Evolutionary conservation across 23 tunicate species (phyloP), one percentile per base, ranked within the genome.

Genomic region (Phallusia fumigata): DNA sequence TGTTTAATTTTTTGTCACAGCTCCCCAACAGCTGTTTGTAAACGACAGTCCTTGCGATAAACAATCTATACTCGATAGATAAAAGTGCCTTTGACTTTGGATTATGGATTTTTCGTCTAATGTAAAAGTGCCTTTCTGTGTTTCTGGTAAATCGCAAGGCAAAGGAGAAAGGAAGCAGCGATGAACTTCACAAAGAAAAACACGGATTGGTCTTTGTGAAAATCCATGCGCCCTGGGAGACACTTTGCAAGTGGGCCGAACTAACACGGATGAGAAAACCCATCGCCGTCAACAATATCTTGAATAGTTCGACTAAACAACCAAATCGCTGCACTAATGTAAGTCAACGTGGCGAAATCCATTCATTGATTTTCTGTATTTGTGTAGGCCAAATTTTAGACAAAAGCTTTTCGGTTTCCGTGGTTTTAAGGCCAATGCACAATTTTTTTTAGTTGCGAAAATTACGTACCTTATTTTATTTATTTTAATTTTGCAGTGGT

Each of bases 141-240:
- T 40, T 40, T 40, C 10, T 40, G 5, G 47, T n/a, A n/a, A 40
- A 40, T 3, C 10, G 10, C 10, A 3, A 40, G 47, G 8, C 8
- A 40, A 40, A 40, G 47, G 47, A 40, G 5, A 40, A 40, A 3
- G 47, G 47, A 5, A 40, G 47, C 47, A 40, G 47, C 5, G 47
- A 40, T 40, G 47, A 40, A 10, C 47, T 40, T 10, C 3, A 24
- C 16, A 58, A 58, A 24, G 69, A 58, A 24, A 58, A 72, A 36
- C 51, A 65, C 0, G 73, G 81, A 33, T 79, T 74, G 19, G 30
- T 31, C 33, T 87, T 87, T 51, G 72, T 87, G 22, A 87, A 87
- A 81, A 77, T 87, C 16, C 85, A 87, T 51, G 90, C 90, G 0
- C 76, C 84, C 18, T 87, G 90, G 90, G 84, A 87, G 0, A 79